phyloP scores from a whole-genome alignment of 2,113 vertebrate genomes.

The Leucosticte australis region DNA sequence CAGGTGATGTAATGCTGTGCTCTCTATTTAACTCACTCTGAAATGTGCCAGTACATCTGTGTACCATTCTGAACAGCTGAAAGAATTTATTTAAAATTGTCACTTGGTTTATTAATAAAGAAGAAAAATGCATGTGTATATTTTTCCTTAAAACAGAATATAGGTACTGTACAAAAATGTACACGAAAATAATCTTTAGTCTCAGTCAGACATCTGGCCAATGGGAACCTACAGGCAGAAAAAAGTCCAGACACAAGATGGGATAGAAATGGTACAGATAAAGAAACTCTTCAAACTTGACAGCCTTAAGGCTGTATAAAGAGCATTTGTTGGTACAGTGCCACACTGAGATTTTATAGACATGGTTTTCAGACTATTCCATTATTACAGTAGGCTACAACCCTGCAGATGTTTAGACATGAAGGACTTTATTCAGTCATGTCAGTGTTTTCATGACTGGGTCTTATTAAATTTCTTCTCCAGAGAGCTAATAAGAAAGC shows the following conservation, averaged over 20 bases:
- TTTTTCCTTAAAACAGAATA: neutral
- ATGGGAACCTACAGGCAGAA: neutral
- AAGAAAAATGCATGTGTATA: slow-evolving; percentile 16
- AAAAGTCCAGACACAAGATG: neutral
- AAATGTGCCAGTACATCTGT: slow-evolving; percentile 7
- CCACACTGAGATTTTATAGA: neutral
- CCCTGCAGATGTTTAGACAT: neutral
- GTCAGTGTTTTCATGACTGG: neutral
- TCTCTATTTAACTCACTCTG: neutral
- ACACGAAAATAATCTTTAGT: neutral
- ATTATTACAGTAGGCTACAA: neutral
- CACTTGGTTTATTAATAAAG: slow-evolving; percentile 31
- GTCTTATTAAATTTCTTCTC: slow-evolving; percentile 12
- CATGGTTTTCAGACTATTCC: neutral
- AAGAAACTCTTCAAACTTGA: slow-evolving; percentile 21
- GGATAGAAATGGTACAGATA: neutral
- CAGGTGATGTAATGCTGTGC: neutral
- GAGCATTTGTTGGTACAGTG: neutral
- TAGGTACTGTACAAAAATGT: neutral
- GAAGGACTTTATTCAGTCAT: neutral
- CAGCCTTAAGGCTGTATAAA: neutral
- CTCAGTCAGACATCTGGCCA: neutral
- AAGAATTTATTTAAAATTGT: slow-evolving; percentile 47
- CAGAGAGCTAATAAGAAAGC: neutral
- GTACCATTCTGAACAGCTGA: neutral